These are phyloP conservation scores for Perccottus glenii DNA, from an alignment of 2,113 vertebrate genomes.

Conservation along the genomic window DNA sequence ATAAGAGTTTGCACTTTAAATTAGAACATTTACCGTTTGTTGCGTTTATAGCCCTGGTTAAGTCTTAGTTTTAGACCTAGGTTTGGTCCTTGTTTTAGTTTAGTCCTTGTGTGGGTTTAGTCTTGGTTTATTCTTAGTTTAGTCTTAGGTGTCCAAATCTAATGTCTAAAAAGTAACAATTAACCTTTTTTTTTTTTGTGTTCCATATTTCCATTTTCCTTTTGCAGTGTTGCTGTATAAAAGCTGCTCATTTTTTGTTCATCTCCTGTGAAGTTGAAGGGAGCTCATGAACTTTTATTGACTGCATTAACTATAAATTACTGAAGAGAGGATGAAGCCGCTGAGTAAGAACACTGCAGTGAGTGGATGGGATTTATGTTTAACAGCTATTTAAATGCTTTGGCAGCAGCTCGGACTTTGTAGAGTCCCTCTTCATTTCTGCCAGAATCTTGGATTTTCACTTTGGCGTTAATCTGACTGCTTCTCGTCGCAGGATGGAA, in stretches of 20 bases:
- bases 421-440: constrained; percentile 38
- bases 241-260: constrained; percentile 7
- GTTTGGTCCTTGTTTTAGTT: too few species aligned
- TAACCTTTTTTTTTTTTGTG: too few species aligned
- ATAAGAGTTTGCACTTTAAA: too few species aligned
- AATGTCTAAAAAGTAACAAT: too few species aligned
- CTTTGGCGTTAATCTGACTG: constrained; percentile 63
- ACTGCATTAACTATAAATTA: constrained; percentile 38
- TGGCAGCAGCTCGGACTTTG: constrained; percentile 35
- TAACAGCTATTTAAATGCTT: constrained; percentile 34
- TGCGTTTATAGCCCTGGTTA: too few species aligned
- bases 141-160: too few species aligned
- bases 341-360: constrained; percentile 4
- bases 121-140: too few species aligned
- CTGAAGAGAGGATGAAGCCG: constrained; percentile 3
- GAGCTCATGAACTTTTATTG: constrained; percentile 14
- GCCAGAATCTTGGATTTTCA: constrained; percentile 60
- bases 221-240: constrained; percentile 45
- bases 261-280: constrained; percentile 15
- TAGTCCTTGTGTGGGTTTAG: too few species aligned
- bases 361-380: constrained; percentile 16
- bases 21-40: too few species aligned
- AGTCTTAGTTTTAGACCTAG: too few species aligned
- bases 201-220: constrained; percentile 12
- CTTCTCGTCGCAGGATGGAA: constrained; percentile 38